phyloP scores from a whole-genome alignment of 92 coral and sea anemone species.

The Epizoanthus stellaris region DNA sequence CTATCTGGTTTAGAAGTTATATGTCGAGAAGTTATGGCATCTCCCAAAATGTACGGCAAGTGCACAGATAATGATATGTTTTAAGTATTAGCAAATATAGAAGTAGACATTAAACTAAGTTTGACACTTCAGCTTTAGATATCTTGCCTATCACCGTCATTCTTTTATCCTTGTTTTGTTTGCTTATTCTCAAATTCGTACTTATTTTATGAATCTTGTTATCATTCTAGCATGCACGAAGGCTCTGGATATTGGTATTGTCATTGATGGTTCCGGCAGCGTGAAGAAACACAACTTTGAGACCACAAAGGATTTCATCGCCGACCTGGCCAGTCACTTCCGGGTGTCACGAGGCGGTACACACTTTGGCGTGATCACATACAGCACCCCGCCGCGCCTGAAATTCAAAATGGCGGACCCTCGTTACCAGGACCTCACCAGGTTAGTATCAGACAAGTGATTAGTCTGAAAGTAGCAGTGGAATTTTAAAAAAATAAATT shows the following conservation, averaged over 20 bases:
- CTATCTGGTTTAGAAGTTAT: too few relatives aligned
- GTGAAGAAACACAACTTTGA: slow-evolving; percentile 64
- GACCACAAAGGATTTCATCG: slow-evolving; percentile 62
- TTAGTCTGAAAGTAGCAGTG: neutral
- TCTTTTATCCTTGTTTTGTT: too few relatives aligned
- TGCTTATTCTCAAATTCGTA: too few relatives aligned
- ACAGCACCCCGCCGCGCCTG: slow-evolving; percentile 51
- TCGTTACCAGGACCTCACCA: slow-evolving; percentile 53
- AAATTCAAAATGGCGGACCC: slow-evolving; percentile 68
- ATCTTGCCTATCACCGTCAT: too few relatives aligned
- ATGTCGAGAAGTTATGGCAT: too few relatives aligned
- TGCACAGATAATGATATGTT: too few relatives aligned
- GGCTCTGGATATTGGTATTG: slow-evolving; percentile 78
- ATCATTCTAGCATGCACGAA: slow-evolving; percentile 68
- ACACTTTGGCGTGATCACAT: slow-evolving; percentile 78
- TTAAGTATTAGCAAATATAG: too few relatives aligned
- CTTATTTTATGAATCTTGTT: too few relatives aligned
- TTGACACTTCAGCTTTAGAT: too few relatives aligned
- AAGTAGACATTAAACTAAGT: too few relatives aligned
- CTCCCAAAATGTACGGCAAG: too few relatives aligned
- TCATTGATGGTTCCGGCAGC: slow-evolving; percentile 85
- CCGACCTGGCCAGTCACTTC: slow-evolving; percentile 66
- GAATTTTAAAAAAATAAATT: too few relatives aligned
- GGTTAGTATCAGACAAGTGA: neutral
- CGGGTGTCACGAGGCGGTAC: slow-evolving; percentile 70